Evolutionary conservation across 2,888 invertebrate species (phyloP).

Genomic region (Crepidodera aurea): DNA sequence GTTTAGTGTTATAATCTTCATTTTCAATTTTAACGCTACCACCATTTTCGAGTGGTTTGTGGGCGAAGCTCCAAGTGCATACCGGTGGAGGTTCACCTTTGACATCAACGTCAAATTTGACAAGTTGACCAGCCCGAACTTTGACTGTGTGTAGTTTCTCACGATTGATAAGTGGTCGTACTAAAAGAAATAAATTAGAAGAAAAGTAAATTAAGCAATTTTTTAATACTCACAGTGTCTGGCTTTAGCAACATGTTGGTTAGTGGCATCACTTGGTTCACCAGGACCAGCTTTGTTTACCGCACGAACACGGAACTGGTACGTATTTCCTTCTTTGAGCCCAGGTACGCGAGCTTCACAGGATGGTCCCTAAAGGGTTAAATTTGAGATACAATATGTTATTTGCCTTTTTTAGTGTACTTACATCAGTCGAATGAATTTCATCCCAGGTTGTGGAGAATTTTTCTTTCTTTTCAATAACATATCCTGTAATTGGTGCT

Average conservation of each 20-base stretch:
- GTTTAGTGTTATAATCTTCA: conserved; percentile 90
- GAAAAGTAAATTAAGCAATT: background rate
- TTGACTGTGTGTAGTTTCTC: conserved; percentile 89
- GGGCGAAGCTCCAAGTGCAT: conserved; percentile 80
- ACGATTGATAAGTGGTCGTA: conserved; percentile 94
- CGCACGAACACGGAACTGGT: conserved; percentile 95
- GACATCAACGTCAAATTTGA: conserved; percentile 93
- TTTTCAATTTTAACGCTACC: conserved; percentile 81
- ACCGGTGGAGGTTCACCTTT: conserved; percentile 97
- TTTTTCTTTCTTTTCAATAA: conserved; percentile 90
- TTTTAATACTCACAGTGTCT: conserved; percentile 74
- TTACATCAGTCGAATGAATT: conserved; percentile 76
- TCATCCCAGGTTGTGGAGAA: conserved; percentile 83
- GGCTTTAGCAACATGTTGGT: conserved; percentile 87
- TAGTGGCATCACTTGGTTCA: conserved; percentile 89
- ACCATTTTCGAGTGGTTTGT: conserved; percentile 73
- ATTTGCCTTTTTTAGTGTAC: conserved; percentile 41
- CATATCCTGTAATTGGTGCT: conserved; percentile 82
- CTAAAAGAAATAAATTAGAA: conserved; percentile 63
- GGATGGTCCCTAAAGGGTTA: conserved; percentile 70
- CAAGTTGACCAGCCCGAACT: conserved; percentile 88
- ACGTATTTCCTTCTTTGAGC: conserved; percentile 88
- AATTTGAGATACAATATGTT: background rate
- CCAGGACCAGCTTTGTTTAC: conserved; percentile 95
- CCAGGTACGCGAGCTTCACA: conserved; percentile 86